Conservation (phyloP, 1,140 invertebrate genomes). For the Steinernema khuongi region DNA sequence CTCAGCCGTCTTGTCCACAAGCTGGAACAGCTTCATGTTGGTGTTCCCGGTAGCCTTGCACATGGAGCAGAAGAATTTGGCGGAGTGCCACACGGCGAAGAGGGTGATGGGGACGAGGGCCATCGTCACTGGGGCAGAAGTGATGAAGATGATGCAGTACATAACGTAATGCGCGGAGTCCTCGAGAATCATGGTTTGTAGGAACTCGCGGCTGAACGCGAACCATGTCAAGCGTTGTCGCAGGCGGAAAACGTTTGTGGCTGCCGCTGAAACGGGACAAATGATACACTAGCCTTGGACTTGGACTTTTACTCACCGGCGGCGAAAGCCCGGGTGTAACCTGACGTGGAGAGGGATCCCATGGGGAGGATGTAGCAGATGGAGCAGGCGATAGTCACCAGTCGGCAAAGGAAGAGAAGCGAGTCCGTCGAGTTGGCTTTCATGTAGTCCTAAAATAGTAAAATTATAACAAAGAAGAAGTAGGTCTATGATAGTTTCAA, state of each 20-base stretch:
- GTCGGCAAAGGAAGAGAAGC: conserved; percentile 22
- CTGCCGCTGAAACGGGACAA: conserved; percentile 67
- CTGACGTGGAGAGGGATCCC: neutral
- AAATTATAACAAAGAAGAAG: neutral
- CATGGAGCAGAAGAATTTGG: conserved; percentile 24
- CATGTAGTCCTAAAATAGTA: conserved; percentile 35
- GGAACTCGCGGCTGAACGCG: conserved; percentile 72
- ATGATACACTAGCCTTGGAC: neutral
- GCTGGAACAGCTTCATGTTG: neutral
- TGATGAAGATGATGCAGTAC: conserved; percentile 86
- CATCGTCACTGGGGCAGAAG: conserved; percentile 73
- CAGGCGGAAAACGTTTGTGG: conserved; percentile 81
- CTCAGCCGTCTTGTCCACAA: conserved; percentile 67
- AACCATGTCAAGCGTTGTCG: conserved; percentile 77
- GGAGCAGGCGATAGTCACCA: conserved; percentile 35
- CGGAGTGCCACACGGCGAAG: conserved; percentile 66
- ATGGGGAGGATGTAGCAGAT: conserved; percentile 34
- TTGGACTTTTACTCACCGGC: conserved; percentile 32
- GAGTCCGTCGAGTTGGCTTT: conserved; percentile 28
- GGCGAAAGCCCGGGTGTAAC: conserved; percentile 33
- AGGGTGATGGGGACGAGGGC: conserved; percentile 32
- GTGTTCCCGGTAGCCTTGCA: conserved; percentile 28
- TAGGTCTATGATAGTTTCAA: neutral
- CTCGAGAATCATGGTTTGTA: conserved; percentile 73
- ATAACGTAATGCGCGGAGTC: conserved; percentile 93